Base-by-base conservation (phyloP, 2,113 vertebrate species). In the Mungos mungo region DNA sequence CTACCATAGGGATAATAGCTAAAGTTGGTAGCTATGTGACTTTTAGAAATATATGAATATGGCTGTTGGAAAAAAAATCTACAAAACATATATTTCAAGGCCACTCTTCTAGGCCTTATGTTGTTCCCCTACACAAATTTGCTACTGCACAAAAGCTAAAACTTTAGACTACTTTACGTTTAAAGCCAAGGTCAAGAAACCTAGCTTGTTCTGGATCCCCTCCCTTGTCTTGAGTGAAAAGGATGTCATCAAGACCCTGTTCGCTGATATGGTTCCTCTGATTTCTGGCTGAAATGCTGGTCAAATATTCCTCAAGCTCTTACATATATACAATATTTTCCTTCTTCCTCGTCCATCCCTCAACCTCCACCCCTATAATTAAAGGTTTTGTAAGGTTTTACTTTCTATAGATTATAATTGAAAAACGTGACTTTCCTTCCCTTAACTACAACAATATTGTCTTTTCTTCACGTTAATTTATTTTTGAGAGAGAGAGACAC, bases 1-100 rank as follows among this genome's bases (percentile, higher is more conserved):
- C 14, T 79, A 82, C 71, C 35, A 29, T 10, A 89, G 27, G 35
- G 29, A 69, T 10, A 69, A 41, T 54, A 63, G 80, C 91, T 84
- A 63, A 87, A 47, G 82, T 29, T 27, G 29, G 25, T 80, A 69
- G 14, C 54, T 60, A 12, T 31, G 8, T 66, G n/a, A 23, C 23
- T 96, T 29, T 77, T 93, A 79, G 12, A 90, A 77, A 89, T 72
- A 72, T 52, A 25, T 66, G 14, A 90, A 35, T 82, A 82, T 23
- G 25, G 50, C 57, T 82, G 0, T 86, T 72, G 60, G 76, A 7
- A 45, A 74, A 69, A 80, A 87, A 83, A 25, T 66, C 25, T 72
- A 15, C 8, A 52, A 84, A 72, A 52, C 6, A n/a, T 45, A 13
- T 60, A 45, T 45, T 87, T 63, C 35, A 25, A 63, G n/a, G 14